Conservation (phyloP, 2,797 vertebrate genomes). For the Sebastes oblongus region DNA sequence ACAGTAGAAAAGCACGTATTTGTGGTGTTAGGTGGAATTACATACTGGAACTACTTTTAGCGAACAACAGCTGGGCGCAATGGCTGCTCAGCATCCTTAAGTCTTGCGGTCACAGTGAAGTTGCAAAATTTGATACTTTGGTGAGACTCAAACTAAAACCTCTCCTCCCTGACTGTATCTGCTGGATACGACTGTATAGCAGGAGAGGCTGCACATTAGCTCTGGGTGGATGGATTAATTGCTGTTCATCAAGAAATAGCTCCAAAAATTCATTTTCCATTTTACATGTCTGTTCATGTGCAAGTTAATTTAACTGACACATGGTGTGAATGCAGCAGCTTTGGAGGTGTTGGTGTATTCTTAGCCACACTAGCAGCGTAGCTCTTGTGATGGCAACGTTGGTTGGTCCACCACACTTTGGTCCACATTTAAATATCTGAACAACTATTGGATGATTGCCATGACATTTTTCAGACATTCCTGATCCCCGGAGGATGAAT, state of each 20-base stretch:
- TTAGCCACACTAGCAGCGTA: too few relatives aligned
- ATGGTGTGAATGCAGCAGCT: background rate
- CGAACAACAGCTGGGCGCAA: background rate
- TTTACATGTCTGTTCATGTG: background rate
- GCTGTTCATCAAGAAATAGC: background rate
- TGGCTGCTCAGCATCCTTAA: background rate
- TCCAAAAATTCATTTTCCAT: background rate
- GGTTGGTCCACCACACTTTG: background rate
- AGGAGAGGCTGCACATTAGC: background rate
- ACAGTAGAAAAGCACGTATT: background rate
- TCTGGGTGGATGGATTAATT: background rate
- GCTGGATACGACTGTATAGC: background rate
- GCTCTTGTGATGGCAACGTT: too few relatives aligned
- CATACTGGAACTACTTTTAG: background rate
- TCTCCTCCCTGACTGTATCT: background rate
- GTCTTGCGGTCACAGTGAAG: background rate
- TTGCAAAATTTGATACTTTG: background rate
- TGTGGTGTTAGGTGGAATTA: background rate
- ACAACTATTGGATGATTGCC: background rate
- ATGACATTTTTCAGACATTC: background rate
- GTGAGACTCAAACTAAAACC: background rate
- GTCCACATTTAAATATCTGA: background rate
- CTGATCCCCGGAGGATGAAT: too few relatives aligned
- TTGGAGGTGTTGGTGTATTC: background rate
- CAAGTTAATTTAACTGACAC: too few relatives aligned